A percentile compares a stretch with the other conserved stretches of the same genome.
These are phyloP conservation scores for Gadus chalcogrammus DNA, from an alignment of 2,113 vertebrate genomes.

Conservation along the genomic window DNA sequence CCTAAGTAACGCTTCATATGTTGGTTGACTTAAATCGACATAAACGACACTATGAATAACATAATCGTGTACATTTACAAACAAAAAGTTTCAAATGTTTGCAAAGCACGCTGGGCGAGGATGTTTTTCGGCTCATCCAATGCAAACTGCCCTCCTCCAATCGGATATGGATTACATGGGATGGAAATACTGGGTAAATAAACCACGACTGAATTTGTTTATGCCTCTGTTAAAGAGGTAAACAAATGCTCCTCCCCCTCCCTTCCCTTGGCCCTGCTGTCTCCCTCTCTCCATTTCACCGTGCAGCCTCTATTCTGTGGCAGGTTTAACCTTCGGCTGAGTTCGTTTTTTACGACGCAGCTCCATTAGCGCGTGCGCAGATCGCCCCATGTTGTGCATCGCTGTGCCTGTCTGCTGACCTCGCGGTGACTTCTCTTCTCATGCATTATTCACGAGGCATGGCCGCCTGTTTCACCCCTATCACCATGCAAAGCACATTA, in stretches of 20 bases:
- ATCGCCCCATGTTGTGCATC: constrained; percentile 50
- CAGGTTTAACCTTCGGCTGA: constrained; percentile 8
- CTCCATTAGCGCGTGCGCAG: constrained; percentile 34
- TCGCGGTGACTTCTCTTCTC: constrained; percentile 83
- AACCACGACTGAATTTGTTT: constrained; percentile 37
- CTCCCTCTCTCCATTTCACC: not conserved
- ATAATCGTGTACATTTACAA: not conserved
- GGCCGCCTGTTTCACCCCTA: constrained; percentile 79
- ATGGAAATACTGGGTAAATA: constrained; percentile 35
- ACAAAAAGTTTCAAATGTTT: not conserved
- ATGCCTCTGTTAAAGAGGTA: constrained; percentile 27
- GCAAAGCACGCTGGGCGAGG: not conserved
- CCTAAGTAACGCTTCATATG: not conserved
- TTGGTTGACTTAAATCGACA: not conserved
- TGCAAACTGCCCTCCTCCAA: constrained; percentile 22
- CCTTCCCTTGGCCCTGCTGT: not conserved
- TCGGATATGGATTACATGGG: constrained; percentile 30
- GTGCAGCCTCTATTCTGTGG: too few species aligned
- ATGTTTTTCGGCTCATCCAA: constrained; percentile 38
- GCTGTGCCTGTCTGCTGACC: constrained; percentile 88
- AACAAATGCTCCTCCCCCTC: constrained; percentile 21
- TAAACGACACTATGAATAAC: not conserved
- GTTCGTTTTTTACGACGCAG: constrained; percentile 15
- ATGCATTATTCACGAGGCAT: constrained; percentile 94
- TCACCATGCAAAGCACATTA: constrained; percentile 91